These are phyloP conservation scores for Rhamphomyia laevipes DNA, from an alignment of 2,888 invertebrate species.

Conservation along the genomic window DNA sequence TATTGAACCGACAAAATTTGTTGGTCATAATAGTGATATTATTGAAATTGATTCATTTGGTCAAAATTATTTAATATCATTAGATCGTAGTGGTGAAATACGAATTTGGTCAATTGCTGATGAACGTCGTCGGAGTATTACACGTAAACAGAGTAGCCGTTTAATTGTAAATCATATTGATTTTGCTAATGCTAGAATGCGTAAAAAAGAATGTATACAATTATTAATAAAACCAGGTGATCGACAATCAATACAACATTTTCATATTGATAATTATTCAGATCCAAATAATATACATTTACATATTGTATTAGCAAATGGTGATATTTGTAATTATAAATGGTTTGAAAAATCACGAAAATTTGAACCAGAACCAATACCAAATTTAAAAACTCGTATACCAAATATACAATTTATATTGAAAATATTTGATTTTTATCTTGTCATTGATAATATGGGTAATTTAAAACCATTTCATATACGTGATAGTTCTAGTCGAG, in stretches of 20 bases:
- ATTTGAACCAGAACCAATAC: constrained; percentile 19
- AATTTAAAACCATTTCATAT: constrained; percentile 23
- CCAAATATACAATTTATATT: constrained; percentile 21
- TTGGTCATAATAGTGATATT: constrained; percentile 21
- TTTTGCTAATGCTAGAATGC: constrained; percentile 6
- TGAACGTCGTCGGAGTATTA: constrained; percentile 20
- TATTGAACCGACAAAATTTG: constrained; percentile 21
- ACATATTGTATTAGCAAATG: constrained; percentile 25
- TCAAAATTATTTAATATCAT: constrained; percentile 26
- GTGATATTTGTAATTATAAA: constrained; percentile 25
- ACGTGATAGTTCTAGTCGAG: constrained; percentile 18
- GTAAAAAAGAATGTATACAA: constrained; percentile 8
- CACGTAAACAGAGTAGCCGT: constrained; percentile 17
- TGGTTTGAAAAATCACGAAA: constrained; percentile 21
- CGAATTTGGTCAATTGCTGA: constrained; percentile 29
- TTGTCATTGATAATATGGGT: constrained; percentile 22
- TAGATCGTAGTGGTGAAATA: constrained; percentile 28
- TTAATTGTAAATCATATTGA: constrained; percentile 12
- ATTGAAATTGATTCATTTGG: constrained; percentile 25
- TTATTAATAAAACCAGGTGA: constrained; percentile 4
- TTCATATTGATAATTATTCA: constrained; percentile 2
- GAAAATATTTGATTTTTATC: constrained; percentile 25
- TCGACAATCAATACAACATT: constrained; percentile 18
- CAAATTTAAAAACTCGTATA: constrained; percentile 17
- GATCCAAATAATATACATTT: constrained; percentile 15